Conservation (phyloP, 2,888 invertebrate genomes). For the Tholera decimalis region DNA sequence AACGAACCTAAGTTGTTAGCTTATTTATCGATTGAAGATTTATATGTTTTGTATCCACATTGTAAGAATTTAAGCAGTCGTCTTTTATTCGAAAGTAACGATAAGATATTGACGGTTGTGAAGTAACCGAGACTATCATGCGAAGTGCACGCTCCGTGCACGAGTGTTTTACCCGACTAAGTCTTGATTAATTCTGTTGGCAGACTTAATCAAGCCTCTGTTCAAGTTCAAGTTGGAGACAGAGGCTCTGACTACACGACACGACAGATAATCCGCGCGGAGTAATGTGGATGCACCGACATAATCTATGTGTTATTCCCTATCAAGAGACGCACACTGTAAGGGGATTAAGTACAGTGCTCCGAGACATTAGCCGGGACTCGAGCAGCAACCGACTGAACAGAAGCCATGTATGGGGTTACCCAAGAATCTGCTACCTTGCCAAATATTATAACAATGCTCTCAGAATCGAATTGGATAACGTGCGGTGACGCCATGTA, state of each 20-base stretch:
- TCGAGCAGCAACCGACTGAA: slow-evolving; percentile 60
- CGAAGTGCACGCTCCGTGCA: slow-evolving; percentile 9
- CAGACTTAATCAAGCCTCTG: no score
- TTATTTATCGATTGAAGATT: slow-evolving; percentile 24
- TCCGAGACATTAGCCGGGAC: slow-evolving; percentile 69
- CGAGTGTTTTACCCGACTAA: slow-evolving; percentile 33
- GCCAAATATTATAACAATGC: slow-evolving; percentile 65
- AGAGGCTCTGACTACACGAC: slow-evolving; percentile 71
- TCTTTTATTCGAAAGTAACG: slow-evolving; percentile 8
- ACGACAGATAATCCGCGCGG: slow-evolving; percentile 79
- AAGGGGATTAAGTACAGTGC: slow-evolving; percentile 79
- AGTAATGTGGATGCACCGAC: slow-evolving; percentile 80
- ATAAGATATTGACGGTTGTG: background rate
- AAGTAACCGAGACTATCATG: slow-evolving; percentile 1
- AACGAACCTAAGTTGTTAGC: slow-evolving; percentile 17
- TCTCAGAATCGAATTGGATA: slow-evolving; percentile 48
- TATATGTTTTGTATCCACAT: slow-evolving; percentile 23
- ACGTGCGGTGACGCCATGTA: slow-evolving; percentile 34
- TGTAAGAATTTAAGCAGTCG: slow-evolving; percentile 2
- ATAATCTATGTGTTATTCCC: slow-evolving; percentile 79
- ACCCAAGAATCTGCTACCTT: slow-evolving; percentile 50
- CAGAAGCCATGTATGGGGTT: slow-evolving; percentile 66
- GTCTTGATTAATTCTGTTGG: slow-evolving; percentile 74
- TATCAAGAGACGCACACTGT: slow-evolving; percentile 73
- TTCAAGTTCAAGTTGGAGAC: slow-evolving; percentile 69